phyloP scores from a whole-genome alignment of 2,113 vertebrate genomes.

The Podarcis raffonei region DNA sequence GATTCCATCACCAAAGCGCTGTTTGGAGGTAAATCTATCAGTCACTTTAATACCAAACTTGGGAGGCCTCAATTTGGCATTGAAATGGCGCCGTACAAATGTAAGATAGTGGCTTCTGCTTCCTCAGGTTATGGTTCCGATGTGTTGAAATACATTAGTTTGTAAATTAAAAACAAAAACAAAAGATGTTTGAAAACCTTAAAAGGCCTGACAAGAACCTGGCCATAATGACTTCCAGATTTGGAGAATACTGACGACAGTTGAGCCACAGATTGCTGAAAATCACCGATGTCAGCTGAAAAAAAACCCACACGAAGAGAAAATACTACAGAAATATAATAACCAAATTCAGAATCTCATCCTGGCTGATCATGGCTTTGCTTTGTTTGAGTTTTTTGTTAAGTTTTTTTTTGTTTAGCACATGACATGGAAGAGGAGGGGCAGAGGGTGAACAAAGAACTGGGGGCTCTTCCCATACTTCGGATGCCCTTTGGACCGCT shows the following conservation, averaged over 20 bases:
- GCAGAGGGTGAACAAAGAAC: no score
- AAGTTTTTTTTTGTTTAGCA: no score
- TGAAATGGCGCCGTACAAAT: neutral
- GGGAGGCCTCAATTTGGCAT: neutral
- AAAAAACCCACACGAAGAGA: neutral
- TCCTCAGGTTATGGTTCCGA: neutral
- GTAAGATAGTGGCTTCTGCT: neutral
- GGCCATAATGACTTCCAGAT: neutral
- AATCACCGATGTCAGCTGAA: neutral
- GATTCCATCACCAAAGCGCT: constrained; percentile 78
- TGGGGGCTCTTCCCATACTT: no score
- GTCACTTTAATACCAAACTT: neutral
- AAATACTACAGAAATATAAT: neutral
- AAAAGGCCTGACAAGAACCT: neutral
- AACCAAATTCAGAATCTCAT: no score
- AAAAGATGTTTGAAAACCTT: neutral
- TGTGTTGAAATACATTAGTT: neutral
- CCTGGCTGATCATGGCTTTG: no score
- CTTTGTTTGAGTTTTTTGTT: no score
- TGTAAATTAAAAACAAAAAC: no score
- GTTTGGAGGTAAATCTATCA: constrained; percentile 78
- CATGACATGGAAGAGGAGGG: no score
- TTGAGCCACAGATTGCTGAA: neutral
- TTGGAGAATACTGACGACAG: neutral
- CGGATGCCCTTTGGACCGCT: no score